Evolutionary conservation across 2,888 invertebrate species (phyloP).

Genomic region (Drosophila ezoana): DNA sequence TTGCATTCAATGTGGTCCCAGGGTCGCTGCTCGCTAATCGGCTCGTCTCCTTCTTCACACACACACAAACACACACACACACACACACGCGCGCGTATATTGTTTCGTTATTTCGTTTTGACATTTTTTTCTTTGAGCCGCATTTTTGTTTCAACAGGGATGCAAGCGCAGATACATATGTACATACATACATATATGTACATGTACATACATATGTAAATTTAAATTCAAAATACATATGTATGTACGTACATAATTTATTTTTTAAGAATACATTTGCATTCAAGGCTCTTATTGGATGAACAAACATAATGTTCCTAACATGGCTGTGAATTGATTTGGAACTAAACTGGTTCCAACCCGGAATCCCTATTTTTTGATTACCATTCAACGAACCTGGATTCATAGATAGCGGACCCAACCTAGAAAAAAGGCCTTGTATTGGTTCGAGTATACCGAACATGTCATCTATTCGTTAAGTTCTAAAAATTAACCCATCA

Average conservation of each 20-base stretch:
- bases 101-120: slow-evolving; percentile 47
- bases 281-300: too few relatives aligned
- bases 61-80: slow-evolving; percentile 15
- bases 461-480: too few relatives aligned
- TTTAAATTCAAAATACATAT: not conserved
- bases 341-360: too few relatives aligned
- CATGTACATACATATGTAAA: not conserved
- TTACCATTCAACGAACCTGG: too few relatives aligned
- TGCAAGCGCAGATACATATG: slow-evolving; percentile 21
- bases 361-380: too few relatives aligned
- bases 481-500: too few relatives aligned
- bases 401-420: too few relatives aligned
- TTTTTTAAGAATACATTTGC: not conserved
- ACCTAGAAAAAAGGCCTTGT: too few relatives aligned
- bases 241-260: too few relatives aligned
- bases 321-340: too few relatives aligned
- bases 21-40: slow-evolving; percentile 71
- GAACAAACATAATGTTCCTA: too few relatives aligned
- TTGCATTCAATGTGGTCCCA: slow-evolving; percentile 73
- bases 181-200: not conserved
- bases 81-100: slow-evolving; percentile 19
- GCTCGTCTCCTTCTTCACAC: slow-evolving; percentile 47
- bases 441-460: too few relatives aligned
- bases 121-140: slow-evolving; percentile 51
- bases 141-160: slow-evolving; percentile 47